A percentile compares a stretch with the other conserved stretches of the same genome.
These are phyloP conservation scores for Tadarida brasiliensis DNA, from an alignment of 2,797 vertebrate species.

Conservation along the genomic window DNA sequence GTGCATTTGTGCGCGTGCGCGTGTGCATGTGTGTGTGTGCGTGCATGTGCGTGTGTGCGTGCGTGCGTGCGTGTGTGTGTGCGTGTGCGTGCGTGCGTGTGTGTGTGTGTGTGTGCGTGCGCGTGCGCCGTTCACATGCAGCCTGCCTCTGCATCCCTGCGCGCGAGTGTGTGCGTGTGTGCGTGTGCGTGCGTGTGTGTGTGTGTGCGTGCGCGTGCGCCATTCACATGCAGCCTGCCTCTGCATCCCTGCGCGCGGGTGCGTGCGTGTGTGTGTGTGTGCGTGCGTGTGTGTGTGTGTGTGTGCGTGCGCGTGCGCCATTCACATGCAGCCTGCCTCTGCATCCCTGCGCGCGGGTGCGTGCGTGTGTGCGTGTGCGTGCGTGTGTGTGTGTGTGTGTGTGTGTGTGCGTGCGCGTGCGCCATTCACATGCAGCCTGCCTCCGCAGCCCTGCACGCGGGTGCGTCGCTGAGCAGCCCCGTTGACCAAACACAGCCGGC, in stretches of 20 bases:
- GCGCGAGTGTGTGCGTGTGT: not conserved
- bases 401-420: not conserved
- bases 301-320: too few species aligned
- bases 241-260: too few species aligned
- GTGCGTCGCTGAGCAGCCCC: not conserved
- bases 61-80: not conserved
- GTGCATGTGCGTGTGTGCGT: too few species aligned
- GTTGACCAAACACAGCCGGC: slow-evolving; percentile 42
- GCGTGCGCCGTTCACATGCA: too few species aligned
- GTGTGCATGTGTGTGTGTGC: not conserved
- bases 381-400: not conserved
- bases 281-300: not conserved
- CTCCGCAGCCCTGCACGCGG: not conserved
- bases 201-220: not conserved
- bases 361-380: not conserved
- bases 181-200: not conserved
- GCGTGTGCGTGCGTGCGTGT: not conserved
- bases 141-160: too few species aligned
- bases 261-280: not conserved
- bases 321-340: too few species aligned
- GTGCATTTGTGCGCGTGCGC: not conserved
- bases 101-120: not conserved
- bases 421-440: not conserved
- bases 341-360: too few species aligned
- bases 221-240: too few species aligned